Evolutionary conservation across 2,113 vertebrate species (phyloP).

Genomic region (Gnathonemus longibarbis): DNA sequence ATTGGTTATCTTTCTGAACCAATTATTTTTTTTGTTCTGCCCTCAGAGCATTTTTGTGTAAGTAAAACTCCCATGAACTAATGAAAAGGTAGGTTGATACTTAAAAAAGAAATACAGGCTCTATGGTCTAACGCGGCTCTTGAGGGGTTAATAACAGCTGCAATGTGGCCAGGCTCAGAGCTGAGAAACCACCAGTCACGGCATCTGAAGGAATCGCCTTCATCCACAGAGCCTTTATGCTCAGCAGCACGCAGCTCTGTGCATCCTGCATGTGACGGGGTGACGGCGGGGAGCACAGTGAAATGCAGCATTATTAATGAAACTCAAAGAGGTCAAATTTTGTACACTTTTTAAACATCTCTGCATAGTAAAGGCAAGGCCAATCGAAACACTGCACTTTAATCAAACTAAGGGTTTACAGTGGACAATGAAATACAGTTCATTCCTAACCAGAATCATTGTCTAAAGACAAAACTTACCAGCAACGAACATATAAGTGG

Average conservation of each 20-base stretch:
- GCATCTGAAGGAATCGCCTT: too few relatives aligned
- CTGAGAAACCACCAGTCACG: neutral
- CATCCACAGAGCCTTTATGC: neutral
- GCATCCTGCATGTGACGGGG: neutral
- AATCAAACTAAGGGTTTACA: neutral
- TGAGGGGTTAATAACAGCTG: neutral
- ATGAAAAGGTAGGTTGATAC: neutral
- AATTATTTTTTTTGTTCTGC: too few relatives aligned
- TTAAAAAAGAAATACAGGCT: neutral
- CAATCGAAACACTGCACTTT: neutral
- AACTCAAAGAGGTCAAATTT: neutral
- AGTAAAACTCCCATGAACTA: too few relatives aligned
- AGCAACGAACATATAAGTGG: neutral
- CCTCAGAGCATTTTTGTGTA: too few relatives aligned
- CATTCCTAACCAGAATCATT: neutral
- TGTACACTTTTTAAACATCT: neutral
- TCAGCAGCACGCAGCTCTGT: neutral
- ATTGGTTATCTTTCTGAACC: too few relatives aligned
- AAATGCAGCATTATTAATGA: neutral
- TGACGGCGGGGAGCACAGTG: neutral
- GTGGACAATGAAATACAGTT: neutral
- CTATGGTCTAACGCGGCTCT: neutral
- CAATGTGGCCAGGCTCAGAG: neutral
- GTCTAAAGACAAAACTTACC: neutral
- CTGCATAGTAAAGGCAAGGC: neutral